A percentile compares a stretch with the other conserved stretches of the same genome.
phyloP scores from a whole-genome alignment of 2,888 invertebrate species.

The Xanthostigma xanthostigma region DNA sequence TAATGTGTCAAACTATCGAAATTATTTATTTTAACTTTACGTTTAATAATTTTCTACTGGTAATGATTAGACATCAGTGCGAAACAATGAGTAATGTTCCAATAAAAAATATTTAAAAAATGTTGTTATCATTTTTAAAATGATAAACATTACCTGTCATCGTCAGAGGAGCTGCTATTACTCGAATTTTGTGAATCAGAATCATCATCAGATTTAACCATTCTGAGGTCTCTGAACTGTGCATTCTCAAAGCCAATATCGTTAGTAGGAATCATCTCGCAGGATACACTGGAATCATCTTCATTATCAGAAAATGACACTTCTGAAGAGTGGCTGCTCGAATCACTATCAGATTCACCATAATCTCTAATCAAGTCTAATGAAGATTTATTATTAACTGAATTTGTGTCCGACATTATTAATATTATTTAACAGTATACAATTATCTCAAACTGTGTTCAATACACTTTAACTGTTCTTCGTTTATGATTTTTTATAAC shows the following conservation, averaged over 20 bases:
- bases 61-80: background rate
- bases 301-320: background rate
- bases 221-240: background rate
- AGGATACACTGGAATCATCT: background rate
- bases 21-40: no score
- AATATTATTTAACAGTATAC: no score
- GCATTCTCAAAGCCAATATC: background rate
- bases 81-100: no score
- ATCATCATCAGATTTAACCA: background rate
- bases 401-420: no score
- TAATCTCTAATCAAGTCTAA: background rate
- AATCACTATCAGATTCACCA: background rate
- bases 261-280: background rate
- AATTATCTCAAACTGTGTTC: no score
- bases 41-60: background rate
- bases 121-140: no score
- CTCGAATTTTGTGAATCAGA: background rate
- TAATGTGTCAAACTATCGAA: no score
- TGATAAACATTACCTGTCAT: background rate
- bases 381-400: no score
- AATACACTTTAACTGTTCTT: no score
- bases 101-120: no score
- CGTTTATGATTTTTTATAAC: no score
- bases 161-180: background rate
- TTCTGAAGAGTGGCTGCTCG: background rate